phyloP scores from a whole-genome alignment of 2,113 vertebrate genomes.

The Anoplopoma fimbria region DNA sequence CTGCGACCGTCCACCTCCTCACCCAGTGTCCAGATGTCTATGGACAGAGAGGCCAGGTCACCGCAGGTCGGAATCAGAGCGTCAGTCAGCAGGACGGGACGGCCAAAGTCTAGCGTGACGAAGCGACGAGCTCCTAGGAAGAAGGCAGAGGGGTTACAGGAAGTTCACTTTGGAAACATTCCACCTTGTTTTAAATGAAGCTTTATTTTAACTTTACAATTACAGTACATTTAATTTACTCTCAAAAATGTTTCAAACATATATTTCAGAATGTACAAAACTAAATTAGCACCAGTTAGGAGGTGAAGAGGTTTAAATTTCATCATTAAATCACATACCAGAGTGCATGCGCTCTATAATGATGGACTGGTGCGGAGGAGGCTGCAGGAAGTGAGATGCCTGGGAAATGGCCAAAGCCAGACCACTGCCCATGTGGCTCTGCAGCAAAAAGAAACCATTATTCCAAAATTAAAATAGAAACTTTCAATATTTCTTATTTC shows the following conservation, averaged over 20 bases:
- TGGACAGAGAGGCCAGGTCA: conserved; percentile 97
- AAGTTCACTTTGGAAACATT: neutral
- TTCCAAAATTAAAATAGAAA: neutral
- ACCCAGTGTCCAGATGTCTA: conserved; percentile 98
- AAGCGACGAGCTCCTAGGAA: conserved; percentile 94
- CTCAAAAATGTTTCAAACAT: neutral
- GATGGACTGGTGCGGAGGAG: conserved; percentile 99
- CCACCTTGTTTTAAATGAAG: neutral
- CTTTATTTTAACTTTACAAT: neutral
- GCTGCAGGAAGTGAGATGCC: conserved; percentile 97
- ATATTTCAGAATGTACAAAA: neutral
- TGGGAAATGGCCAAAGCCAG: conserved; percentile 97
- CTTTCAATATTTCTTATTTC: neutral
- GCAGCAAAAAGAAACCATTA: conserved; percentile 27
- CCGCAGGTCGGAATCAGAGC: conserved; percentile 96
- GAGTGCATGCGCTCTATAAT: conserved; percentile 99
- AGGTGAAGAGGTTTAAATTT: neutral
- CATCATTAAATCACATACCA: conserved; percentile 78
- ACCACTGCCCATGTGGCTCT: conserved; percentile 94
- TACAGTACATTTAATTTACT: neutral
- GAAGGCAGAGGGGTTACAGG: neutral
- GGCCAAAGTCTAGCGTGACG: conserved; percentile 97
- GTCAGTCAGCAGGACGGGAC: conserved; percentile 94
- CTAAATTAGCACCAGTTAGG: neutral
- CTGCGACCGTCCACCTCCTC: conserved; percentile 97